phyloP scores from a whole-genome alignment of 2,888 invertebrate species.

The Leptarthrus brevirostris region DNA sequence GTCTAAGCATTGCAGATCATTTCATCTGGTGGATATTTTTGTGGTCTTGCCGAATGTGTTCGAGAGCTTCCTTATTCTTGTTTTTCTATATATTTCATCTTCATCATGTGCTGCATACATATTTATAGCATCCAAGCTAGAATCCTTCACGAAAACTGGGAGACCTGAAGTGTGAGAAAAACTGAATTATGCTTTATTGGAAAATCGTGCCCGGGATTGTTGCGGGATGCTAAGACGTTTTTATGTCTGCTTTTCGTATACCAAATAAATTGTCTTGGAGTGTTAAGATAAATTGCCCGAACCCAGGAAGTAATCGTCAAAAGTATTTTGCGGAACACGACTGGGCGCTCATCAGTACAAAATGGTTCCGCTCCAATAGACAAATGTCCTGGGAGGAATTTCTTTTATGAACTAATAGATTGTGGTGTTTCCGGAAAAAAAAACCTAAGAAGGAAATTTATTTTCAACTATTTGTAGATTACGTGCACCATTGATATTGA shows the following conservation, averaged over 20 bases:
- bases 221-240: slow-evolving; percentile 31
- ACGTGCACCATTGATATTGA: no score
- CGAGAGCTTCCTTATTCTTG: slow-evolving; percentile 1
- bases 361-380: not conserved
- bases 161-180: not conserved
- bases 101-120: slow-evolving; percentile 23
- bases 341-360: not conserved
- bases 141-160: not conserved
- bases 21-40: slow-evolving; percentile 11
- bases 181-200: slow-evolving; percentile 50
- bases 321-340: slow-evolving; percentile 14
- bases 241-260: slow-evolving; percentile 27
- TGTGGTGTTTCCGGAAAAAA: no score
- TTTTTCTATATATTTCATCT: slow-evolving; percentile 21
- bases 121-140: not conserved
- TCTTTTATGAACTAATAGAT: no score
- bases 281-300: slow-evolving; percentile 16
- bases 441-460: no score
- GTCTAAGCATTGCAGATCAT: not conserved
- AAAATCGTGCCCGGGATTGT: slow-evolving; percentile 45
- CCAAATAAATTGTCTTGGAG: slow-evolving; percentile 22
- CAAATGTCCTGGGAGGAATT: not conserved
- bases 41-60: not conserved
- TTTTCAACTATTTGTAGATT: no score
- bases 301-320: slow-evolving; percentile 9